Evolutionary conservation across 2,113 vertebrate genomes (phyloP).

Genomic region (Nibea albiflora): DNA sequence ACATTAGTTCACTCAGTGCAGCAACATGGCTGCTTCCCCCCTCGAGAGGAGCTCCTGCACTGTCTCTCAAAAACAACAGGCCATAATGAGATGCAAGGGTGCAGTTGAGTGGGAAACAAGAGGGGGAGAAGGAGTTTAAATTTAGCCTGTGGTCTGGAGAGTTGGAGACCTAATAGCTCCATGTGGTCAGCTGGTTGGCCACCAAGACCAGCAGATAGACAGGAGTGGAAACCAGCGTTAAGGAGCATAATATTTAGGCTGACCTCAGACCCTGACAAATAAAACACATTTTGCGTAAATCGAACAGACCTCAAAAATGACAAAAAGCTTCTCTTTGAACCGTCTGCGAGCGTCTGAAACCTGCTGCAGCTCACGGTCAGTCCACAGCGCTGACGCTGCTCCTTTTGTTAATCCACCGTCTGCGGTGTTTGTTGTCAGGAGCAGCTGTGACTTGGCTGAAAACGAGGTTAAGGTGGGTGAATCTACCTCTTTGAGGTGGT

Average conservation of each 20-base stretch:
- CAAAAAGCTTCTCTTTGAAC: constrained; percentile 47
- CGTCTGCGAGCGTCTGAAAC: not conserved
- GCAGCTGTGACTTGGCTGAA: constrained; percentile 6
- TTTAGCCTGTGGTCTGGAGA: constrained; percentile 72
- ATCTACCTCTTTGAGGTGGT: constrained; percentile 96
- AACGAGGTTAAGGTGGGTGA: not conserved
- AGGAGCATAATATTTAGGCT: constrained; percentile 67
- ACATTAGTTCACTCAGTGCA: not conserved
- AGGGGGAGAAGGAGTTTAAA: constrained; percentile 63
- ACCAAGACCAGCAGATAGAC: constrained; percentile 59
- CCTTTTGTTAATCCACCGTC: not conserved
- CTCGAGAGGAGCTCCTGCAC: constrained; percentile 46
- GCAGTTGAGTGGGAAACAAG: constrained; percentile 49
- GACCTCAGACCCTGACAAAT: constrained; percentile 69
- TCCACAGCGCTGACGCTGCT: not conserved
- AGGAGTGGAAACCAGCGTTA: constrained; percentile 65
- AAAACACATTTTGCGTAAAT: constrained; percentile 66
- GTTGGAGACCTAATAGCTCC: constrained; percentile 69
- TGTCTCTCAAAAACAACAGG: constrained; percentile 61
- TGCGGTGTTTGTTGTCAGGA: not conserved
- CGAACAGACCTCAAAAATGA: constrained; percentile 51
- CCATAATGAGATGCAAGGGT: constrained; percentile 66
- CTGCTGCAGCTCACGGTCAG: no score
- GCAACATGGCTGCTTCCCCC: constrained; percentile 48
- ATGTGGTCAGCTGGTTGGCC: constrained; percentile 64